Conservation (phyloP, 2,888 invertebrate species). For the Biston betularia region DNA sequence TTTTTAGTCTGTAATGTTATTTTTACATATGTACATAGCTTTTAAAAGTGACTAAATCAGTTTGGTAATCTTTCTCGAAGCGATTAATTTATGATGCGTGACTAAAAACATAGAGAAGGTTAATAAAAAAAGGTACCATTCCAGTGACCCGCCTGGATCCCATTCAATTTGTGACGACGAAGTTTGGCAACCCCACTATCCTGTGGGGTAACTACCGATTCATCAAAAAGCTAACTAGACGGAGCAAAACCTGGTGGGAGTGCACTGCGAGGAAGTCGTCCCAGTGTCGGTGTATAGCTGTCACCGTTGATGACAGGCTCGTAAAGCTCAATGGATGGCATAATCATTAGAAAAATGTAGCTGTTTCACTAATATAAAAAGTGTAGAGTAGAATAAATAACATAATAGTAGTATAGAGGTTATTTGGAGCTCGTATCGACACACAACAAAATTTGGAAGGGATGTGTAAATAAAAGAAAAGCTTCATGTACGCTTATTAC, state of each 20-base stretch:
- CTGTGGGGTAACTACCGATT: constrained; percentile 77
- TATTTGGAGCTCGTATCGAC: no score
- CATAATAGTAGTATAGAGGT: no score
- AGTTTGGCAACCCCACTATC: constrained; percentile 73
- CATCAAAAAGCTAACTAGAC: constrained; percentile 68
- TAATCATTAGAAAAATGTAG: constrained; percentile 56
- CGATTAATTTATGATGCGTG: background rate
- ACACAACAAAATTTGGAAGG: no score
- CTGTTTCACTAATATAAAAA: background rate
- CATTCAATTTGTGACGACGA: constrained; percentile 67
- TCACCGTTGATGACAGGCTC: constrained; percentile 69
- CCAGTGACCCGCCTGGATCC: constrained; percentile 38
- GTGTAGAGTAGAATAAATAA: background rate
- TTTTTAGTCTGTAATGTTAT: background rate
- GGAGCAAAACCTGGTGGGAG: constrained; percentile 78
- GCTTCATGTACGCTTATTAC: no score
- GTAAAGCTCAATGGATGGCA: constrained; percentile 76
- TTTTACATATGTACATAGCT: background rate
- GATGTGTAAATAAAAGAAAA: no score
- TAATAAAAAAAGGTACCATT: constrained; percentile 2
- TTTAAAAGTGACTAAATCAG: background rate
- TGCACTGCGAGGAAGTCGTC: constrained; percentile 68
- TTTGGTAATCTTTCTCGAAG: background rate
- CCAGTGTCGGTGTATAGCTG: constrained; percentile 69
- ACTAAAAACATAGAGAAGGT: background rate